Base-by-base conservation (phyloP, 2,797 vertebrate species). In the Brachymystax lenok region DNA sequence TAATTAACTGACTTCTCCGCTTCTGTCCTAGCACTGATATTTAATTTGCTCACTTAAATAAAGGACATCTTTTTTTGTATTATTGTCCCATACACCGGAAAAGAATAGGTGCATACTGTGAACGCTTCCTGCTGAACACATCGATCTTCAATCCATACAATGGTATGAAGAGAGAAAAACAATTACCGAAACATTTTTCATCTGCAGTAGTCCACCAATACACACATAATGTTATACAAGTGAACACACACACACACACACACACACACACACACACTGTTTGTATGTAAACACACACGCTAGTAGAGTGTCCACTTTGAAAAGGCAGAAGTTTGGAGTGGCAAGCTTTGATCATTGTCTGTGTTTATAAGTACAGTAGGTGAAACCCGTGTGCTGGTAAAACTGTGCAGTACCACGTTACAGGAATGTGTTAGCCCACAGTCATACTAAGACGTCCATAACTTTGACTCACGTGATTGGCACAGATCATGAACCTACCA, bases 1-100 rank as follows among this genome's bases (percentile, higher is more conserved):
- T 94, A 95, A 95, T 95, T 95, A 94, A 95, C 89, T 93, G 90
- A 92, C 89, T 93, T 88, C 84, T 83, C 86, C 85, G 84, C 91
- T 93, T 88, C 87, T 93, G 89, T 91, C 92, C 85, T 87, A 83
- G 90, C 84, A 84, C 79, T 85, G 82, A 92, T 93, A 92, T 94
- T 87, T 92, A 92, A 95, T 94, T 93, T 93, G 86, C 86, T 90
- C 88, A 91, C 87, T 92, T 92, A 88, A 88, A 92, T 92, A 93
- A 93, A 93, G 88, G 89, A 80, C 86, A 84, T 90, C 2, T 40
- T 40, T 2, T 40, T 40, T 10, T 40, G 40, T 40, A 40, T 46
- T 46, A 46, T 12, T 12, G 40, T 46, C 40, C 1, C 40, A 10
- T 40, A 40, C 40, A 40, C 40, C 5, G 33, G 33, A 82, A 87